These are phyloP conservation scores for Leptinotarsa haldemani DNA, from an alignment of 2,888 invertebrate genomes.

Conservation along the genomic window DNA sequence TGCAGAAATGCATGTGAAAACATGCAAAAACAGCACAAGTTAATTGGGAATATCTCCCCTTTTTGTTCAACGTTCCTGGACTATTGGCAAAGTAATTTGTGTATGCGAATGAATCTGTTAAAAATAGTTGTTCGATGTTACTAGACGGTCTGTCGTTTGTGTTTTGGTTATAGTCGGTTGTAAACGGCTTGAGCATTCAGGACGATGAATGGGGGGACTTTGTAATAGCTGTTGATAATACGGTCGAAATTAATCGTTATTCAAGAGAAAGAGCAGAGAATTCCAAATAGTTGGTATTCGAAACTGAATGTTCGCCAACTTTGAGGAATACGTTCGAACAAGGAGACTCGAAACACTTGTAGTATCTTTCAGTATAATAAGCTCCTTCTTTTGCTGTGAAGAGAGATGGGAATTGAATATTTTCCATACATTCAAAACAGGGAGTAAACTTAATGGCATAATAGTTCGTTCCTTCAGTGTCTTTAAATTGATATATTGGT, in stretches of 20 bases:
- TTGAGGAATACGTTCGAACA: too few relatives aligned
- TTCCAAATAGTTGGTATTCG: not conserved
- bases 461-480: too few relatives aligned
- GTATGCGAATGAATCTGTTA: constrained; percentile 3
- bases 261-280: not conserved
- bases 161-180: constrained; percentile 12
- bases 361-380: too few relatives aligned
- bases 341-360: too few relatives aligned
- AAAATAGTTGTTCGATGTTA: constrained; percentile 8
- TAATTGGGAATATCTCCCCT: not conserved
- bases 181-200: not conserved
- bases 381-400: too few relatives aligned
- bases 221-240: constrained; percentile 8
- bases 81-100: constrained; percentile 2
- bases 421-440: too few relatives aligned
- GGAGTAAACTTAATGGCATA: too few relatives aligned
- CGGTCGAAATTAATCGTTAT: constrained; percentile 10
- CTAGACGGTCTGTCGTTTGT: constrained; percentile 7
- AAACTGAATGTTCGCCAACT: too few relatives aligned
- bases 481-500: too few relatives aligned
- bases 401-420: too few relatives aligned
- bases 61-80: not conserved
- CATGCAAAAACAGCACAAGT: not conserved
- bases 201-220: not conserved
- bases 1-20: too few relatives aligned